Percentiles rank a stretch among this genome's conserved stretches.
These are phyloP conservation scores for Scophthalmus maximus DNA, from an alignment of 2,113 vertebrate species.

Conservation along the genomic window DNA sequence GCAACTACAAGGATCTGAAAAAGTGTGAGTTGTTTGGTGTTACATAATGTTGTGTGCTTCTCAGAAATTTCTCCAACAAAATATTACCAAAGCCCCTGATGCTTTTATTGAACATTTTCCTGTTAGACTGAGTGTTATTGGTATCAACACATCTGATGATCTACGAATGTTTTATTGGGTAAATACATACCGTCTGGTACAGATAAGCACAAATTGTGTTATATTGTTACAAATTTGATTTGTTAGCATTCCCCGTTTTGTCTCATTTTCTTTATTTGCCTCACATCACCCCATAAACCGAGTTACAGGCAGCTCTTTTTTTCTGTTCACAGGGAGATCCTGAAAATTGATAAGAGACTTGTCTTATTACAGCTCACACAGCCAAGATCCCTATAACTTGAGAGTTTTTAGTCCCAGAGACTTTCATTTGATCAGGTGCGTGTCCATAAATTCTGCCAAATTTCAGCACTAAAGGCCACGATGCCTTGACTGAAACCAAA, in stretches of 20 bases:
- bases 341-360: slow-evolving; percentile 26
- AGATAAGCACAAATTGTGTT: slow-evolving; percentile 11
- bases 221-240: slow-evolving; percentile 5
- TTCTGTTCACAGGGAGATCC: slow-evolving; percentile 7
- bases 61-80: slow-evolving; percentile 20
- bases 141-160: not conserved
- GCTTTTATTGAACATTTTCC: slow-evolving; percentile 4
- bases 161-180: slow-evolving; percentile 6
- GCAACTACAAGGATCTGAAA: slow-evolving; percentile 32
- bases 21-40: slow-evolving; percentile 49
- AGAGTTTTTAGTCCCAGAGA: not conserved
- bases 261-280: slow-evolving; percentile 10
- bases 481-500: not conserved
- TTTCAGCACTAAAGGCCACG: too few relatives aligned
- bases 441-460: not conserved
- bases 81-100: not conserved
- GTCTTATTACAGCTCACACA: slow-evolving; percentile 2
- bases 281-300: slow-evolving; percentile 1
- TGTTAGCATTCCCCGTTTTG: slow-evolving; percentile 6
- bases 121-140: not conserved
- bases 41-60: slow-evolving; percentile 19
- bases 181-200: slow-evolving; percentile 22
- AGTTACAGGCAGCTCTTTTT: slow-evolving; percentile 3
- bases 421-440: slow-evolving; percentile 11
- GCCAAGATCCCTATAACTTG: slow-evolving; percentile 25